Conservation (phyloP, 2,888 invertebrate genomes). For the Eugnorisma glareosa region DNA sequence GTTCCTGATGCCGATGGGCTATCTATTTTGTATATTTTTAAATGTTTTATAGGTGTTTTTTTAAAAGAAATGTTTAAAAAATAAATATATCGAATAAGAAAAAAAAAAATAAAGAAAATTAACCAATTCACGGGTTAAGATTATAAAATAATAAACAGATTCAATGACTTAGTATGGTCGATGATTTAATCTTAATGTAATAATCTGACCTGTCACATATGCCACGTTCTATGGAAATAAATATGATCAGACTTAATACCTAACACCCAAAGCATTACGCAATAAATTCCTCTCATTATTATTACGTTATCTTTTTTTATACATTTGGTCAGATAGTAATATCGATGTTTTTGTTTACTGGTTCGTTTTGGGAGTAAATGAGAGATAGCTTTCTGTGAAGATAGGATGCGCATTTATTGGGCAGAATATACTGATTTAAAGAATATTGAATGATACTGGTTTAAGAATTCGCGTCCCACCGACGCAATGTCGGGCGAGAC, state of each 20-base stretch:
- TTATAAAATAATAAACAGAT: slow-evolving; percentile 4
- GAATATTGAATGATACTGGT: background rate
- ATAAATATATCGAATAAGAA: no score
- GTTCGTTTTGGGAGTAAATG: background rate
- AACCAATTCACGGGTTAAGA: background rate
- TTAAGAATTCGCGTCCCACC: no score
- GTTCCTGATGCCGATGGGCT: no score
- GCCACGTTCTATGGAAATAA: slow-evolving; percentile 22
- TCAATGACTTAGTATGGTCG: background rate
- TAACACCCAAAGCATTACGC: slow-evolving; percentile 12
- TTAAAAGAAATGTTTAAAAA: no score
- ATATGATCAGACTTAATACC: slow-evolving; percentile 17
- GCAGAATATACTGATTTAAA: background rate
- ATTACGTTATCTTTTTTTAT: slow-evolving; percentile 1
- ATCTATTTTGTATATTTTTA: no score
- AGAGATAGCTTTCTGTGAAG: background rate
- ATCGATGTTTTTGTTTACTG: background rate
- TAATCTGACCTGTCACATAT: background rate
- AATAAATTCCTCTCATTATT: slow-evolving; percentile 3
- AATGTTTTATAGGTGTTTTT: no score
- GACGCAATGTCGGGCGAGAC: no score
- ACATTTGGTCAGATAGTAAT: background rate
- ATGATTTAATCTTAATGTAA: slow-evolving; percentile 16
- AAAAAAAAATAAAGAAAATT: no score
- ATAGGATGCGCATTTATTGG: background rate